Percentiles rank a stretch among this genome's conserved stretches.
Evolutionary conservation across 2,888 invertebrate species (phyloP).

Genomic region (Dynastes grantii): DNA sequence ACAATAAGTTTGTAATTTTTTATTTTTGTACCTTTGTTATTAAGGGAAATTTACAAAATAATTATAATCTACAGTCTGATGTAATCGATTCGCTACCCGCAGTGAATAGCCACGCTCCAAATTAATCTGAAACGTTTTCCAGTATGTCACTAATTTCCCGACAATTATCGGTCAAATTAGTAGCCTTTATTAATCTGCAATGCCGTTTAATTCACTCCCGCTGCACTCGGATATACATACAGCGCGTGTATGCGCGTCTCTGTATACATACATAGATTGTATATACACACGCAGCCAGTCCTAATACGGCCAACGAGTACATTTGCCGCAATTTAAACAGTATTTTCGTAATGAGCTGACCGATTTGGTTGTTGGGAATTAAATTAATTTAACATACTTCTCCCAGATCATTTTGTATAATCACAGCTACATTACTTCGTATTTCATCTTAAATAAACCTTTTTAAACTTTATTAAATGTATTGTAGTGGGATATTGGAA

Average conservation of each 20-base stretch:
- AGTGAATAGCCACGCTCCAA: conserved; percentile 9
- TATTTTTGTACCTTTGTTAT: not conserved
- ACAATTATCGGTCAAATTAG: conserved; percentile 52
- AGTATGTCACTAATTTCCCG: conserved; percentile 47
- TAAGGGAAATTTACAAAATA: not conserved
- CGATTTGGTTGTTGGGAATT: conserved; percentile 15
- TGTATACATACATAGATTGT: not conserved
- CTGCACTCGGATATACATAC: not conserved
- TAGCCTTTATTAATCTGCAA: conserved; percentile 49
- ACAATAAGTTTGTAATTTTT: not conserved
- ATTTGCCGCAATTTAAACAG: conserved; percentile 28
- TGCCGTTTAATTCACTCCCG: conserved; percentile 38
- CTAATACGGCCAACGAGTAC: not conserved
- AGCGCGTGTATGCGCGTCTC: too few relatives aligned
- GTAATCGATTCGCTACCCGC: not conserved
- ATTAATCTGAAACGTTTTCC: conserved; percentile 28
- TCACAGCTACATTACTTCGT: too few relatives aligned
- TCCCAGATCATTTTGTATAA: too few relatives aligned
- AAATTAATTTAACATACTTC: conserved; percentile 12
- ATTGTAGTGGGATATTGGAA: too few relatives aligned
- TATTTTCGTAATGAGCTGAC: conserved; percentile 36
- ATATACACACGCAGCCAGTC: not conserved
- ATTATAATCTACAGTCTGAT: not conserved
- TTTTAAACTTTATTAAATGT: too few relatives aligned
- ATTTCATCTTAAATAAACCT: too few relatives aligned